Conservation (phyloP, 2,888 invertebrate species). For the Bembecia ichneumoniformis region DNA sequence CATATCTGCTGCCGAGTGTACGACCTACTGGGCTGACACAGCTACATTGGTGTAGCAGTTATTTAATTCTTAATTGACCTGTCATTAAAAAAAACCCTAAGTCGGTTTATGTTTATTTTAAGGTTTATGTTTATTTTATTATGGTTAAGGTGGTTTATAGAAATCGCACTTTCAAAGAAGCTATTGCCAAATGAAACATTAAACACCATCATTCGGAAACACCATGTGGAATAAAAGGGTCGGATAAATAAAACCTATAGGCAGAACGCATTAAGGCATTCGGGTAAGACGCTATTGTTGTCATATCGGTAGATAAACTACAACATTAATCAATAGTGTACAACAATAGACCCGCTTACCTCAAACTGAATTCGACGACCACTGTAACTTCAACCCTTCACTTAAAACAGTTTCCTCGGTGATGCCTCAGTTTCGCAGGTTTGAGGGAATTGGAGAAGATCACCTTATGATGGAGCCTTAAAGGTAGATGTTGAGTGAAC, state of each 20-base stretch:
- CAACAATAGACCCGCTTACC: constrained; percentile 61
- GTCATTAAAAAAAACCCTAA: too few species aligned
- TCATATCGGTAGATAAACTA: constrained; percentile 69
- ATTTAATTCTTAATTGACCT: too few species aligned
- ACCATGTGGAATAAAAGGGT: constrained; percentile 45
- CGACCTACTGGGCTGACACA: too few species aligned
- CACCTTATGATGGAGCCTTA: constrained; percentile 23
- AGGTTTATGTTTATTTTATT: too few species aligned
- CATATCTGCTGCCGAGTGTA: too few species aligned
- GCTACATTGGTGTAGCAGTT: too few species aligned
- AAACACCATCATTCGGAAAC: constrained; percentile 16
- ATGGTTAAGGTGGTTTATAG: too few species aligned
- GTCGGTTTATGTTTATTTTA: too few species aligned
- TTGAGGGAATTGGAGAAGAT: constrained; percentile 14
- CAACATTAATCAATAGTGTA: constrained; percentile 60
- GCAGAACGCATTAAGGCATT: constrained; percentile 56
- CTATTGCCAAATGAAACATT: neutral
- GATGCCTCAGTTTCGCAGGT: neutral
- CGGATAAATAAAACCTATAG: constrained; percentile 53
- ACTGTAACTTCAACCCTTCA: constrained; percentile 26
- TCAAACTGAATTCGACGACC: constrained; percentile 38
- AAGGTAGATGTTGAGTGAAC: constrained; percentile 36
- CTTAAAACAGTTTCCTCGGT: constrained; percentile 7
- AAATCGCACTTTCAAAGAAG: neutral
- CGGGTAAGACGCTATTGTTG: constrained; percentile 64